Evolutionary conservation across 2,888 invertebrate genomes (phyloP).

Genomic region (Colletes collaris): DNA sequence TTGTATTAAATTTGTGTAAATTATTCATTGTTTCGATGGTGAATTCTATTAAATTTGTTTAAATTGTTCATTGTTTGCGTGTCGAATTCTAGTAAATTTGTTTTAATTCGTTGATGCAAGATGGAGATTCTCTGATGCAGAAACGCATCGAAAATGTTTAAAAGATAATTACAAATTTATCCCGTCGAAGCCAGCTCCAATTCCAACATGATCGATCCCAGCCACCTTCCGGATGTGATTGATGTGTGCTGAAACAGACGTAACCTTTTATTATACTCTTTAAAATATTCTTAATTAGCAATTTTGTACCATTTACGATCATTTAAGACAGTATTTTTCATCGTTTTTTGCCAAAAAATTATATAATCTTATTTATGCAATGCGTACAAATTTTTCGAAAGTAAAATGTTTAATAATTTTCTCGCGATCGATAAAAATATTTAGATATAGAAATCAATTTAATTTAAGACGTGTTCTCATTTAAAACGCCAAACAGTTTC

Average conservation of each 20-base stretch:
- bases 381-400: too few species aligned
- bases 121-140: conserved; percentile 49
- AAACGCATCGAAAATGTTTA: conserved; percentile 35
- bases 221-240: conserved; percentile 93
- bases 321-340: too few species aligned
- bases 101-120: conserved; percentile 13
- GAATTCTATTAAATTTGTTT: too few species aligned
- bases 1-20: too few species aligned
- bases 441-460: too few species aligned
- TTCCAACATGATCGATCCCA: conserved; percentile 93
- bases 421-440: too few species aligned
- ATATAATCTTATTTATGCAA: too few species aligned
- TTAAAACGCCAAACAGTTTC: too few species aligned
- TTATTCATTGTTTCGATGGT: neutral
- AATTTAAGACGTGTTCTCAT: too few species aligned
- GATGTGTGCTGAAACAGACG: conserved; percentile 87
- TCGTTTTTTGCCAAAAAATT: too few species aligned
- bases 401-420: too few species aligned
- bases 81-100: conserved; percentile 9
- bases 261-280: conserved; percentile 47
- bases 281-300: neutral
- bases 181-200: conserved; percentile 95
- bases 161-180: conserved; percentile 84
- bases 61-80: conserved; percentile 10
- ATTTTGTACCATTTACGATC: too few species aligned